Percentiles rank a stretch among this genome's conserved stretches.
Evolutionary conservation across 2,797 vertebrate species (phyloP).

Genomic region (Eulemur coronatus): DNA sequence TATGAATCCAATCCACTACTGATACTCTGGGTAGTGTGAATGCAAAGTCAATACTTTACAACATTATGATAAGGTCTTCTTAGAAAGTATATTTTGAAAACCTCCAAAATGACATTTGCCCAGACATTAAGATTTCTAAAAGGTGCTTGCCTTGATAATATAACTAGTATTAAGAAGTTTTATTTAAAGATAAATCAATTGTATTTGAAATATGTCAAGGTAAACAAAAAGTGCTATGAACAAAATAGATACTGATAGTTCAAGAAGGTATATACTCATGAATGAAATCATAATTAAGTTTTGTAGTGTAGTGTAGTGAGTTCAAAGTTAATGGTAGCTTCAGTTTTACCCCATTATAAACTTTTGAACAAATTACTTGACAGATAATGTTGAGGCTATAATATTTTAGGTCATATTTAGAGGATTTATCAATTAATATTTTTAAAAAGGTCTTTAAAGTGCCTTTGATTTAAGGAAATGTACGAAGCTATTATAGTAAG

Average conservation of each 20-base stretch:
- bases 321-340: neutral
- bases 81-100: neutral
- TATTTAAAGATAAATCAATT: neutral
- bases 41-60: neutral
- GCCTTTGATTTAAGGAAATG: neutral
- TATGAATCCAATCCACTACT: neutral
- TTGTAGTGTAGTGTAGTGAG: neutral
- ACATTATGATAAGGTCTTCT: neutral
- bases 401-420: neutral
- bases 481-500: neutral
- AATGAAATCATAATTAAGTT: neutral
- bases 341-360: neutral
- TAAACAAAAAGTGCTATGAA: neutral
- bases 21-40: neutral
- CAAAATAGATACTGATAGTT: neutral
- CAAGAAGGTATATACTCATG: neutral
- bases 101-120: neutral
- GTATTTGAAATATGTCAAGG: neutral
- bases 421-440: conserved; percentile 1
- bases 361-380: neutral
- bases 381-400: neutral
- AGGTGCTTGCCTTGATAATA: neutral
- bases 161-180: neutral
- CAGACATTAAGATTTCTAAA: neutral
- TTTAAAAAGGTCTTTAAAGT: neutral